These are phyloP conservation scores for Mermis nigrescens DNA, from an alignment of 2,888 invertebrate genomes.

Conservation along the genomic window DNA sequence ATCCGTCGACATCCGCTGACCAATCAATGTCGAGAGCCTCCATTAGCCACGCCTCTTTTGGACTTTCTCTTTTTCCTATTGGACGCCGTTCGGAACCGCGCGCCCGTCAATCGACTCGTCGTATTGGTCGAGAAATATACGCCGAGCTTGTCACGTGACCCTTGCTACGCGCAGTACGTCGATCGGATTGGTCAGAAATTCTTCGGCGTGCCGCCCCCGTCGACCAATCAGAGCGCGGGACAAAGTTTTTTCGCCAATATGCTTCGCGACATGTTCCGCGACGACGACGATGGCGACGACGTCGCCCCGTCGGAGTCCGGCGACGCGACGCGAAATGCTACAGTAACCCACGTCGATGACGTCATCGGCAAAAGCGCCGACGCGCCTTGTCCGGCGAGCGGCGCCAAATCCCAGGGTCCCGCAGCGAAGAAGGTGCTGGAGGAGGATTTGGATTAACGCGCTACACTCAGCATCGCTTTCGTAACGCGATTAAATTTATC, in stretches of 20 bases:
- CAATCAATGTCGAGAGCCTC: conserved; percentile 41
- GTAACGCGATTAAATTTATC: no score
- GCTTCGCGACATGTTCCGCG: not conserved
- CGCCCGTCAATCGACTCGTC: conserved; percentile 36
- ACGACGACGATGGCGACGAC: not conserved
- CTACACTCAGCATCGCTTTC: no score
- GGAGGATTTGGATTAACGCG: no score
- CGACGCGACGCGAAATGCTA: no score
- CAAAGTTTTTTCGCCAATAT: not conserved
- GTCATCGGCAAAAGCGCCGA: no score
- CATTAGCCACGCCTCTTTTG: conserved; percentile 62
- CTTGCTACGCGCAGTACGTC: conserved; percentile 62
- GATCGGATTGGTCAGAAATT: conserved; percentile 76
- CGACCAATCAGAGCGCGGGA: conserved; percentile 36
- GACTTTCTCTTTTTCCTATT: conserved; percentile 78
- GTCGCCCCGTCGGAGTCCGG: no score
- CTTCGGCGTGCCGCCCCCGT: conserved; percentile 59
- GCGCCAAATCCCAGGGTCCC: no score
- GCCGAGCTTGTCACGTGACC: conserved; percentile 58
- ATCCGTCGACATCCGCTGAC: conserved; percentile 60
- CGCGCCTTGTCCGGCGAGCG: no score
- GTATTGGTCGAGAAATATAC: conserved; percentile 64
- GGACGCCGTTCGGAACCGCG: conserved; percentile 45
- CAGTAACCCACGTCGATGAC: no score
- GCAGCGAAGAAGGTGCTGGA: no score